Conservation (phyloP, 2,797 vertebrate genomes). For the Hoplostethus atlanticus region DNA sequence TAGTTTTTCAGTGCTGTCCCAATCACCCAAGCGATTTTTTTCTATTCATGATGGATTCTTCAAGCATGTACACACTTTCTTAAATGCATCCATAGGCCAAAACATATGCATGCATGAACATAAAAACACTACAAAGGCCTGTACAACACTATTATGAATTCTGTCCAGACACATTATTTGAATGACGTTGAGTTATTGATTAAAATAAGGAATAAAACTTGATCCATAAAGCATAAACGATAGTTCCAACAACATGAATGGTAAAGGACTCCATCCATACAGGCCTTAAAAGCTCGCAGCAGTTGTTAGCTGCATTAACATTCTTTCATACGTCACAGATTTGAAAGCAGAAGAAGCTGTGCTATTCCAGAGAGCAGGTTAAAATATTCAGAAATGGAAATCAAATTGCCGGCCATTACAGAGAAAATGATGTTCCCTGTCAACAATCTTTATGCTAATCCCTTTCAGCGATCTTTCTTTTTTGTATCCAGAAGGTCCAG, state of each 20-base stretch:
- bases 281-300: slow-evolving; percentile 42
- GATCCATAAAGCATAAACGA: slow-evolving; percentile 21
- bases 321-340: slow-evolving; percentile 46
- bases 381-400: slow-evolving; percentile 70
- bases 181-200: not conserved
- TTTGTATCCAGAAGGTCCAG: slow-evolving; percentile 23
- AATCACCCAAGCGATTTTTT: not conserved
- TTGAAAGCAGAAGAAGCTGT: slow-evolving; percentile 37
- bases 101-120: not conserved
- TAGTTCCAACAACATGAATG: not conserved
- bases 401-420: slow-evolving; percentile 71
- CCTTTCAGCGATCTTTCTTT: slow-evolving; percentile 36
- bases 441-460: slow-evolving; percentile 44
- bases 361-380: slow-evolving; percentile 46
- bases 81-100: slow-evolving; percentile 9
- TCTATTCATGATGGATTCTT: slow-evolving; percentile 7
- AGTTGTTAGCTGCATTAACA: slow-evolving; percentile 40
- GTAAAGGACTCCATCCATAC: slow-evolving; percentile 31
- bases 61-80: not conserved
- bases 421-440: slow-evolving; percentile 62
- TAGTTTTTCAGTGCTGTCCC: slow-evolving; percentile 1
- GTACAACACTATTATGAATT: not conserved
- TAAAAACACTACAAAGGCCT: not conserved
- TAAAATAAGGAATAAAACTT: slow-evolving; percentile 18
- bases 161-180: not conserved